Percentiles rank a stretch among this genome's conserved stretches.
phyloP scores from a whole-genome alignment of 2,113 vertebrate genomes.

The Gymnobelideus leadbeateri region DNA sequence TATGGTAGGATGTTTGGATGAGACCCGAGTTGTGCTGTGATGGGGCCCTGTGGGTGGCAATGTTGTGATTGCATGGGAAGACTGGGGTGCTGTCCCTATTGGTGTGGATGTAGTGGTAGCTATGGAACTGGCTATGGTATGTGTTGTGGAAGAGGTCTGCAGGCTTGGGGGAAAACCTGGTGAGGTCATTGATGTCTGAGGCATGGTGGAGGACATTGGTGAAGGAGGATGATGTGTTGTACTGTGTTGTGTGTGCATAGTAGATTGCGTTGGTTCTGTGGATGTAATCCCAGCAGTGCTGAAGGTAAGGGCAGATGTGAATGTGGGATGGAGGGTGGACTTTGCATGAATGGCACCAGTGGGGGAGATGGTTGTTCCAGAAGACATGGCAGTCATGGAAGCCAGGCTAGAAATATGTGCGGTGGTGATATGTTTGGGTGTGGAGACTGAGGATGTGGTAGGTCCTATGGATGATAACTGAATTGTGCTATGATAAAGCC shows the following conservation, averaged over 20 bases:
- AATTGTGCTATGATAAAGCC: too few relatives aligned
- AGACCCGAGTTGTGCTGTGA: too few relatives aligned
- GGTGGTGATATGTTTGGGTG: neutral
- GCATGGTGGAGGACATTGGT: accelerated
- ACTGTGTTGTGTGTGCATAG: accelerated
- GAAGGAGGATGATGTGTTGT: accelerated
- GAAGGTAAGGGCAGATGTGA: too few relatives aligned
- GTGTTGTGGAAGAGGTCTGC: neutral
- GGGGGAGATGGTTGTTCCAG: accelerated
- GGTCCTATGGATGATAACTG: too few relatives aligned
- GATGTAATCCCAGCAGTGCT: too few relatives aligned
- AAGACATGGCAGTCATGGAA: neutral
- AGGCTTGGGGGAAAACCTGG: neutral
- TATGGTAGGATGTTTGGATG: accelerated
- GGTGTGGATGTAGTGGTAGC: accelerated
- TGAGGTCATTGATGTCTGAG: neutral
- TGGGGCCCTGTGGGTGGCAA: accelerated
- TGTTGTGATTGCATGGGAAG: neutral
- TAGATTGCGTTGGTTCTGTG: accelerated
- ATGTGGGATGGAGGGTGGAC: accelerated
- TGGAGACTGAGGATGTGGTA: neutral
- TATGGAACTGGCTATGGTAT: accelerated
- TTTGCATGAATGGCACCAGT: accelerated
- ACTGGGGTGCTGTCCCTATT: accelerated
- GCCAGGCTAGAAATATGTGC: accelerated